Evolutionary conservation across 2,113 vertebrate genomes (phyloP), one percentile per base, ranked within the genome.

Genomic region (Pseudopipra pipra): DNA sequence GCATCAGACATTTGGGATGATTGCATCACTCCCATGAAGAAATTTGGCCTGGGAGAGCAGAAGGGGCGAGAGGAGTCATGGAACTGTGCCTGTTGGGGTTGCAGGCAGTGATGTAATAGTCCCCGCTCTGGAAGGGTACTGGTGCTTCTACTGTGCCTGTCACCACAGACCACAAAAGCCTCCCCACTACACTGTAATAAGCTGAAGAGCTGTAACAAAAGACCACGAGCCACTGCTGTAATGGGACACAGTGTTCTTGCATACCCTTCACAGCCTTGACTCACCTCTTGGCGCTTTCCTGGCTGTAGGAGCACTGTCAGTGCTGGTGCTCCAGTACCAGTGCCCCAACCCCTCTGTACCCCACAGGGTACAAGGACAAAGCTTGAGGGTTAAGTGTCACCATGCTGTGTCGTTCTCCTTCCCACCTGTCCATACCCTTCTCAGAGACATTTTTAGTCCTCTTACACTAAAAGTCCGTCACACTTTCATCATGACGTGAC

Each of bases 111-210:
- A 44, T 11, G 9, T 55, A 81, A 71, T 11, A 16, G 20, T 41
- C 14, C 37, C n/a, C 71, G 68, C 10, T 91, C 25, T 73, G 62
- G 41, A 90, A 79, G 51, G 46, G 46, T 80, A 63, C 49, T 5
- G 6, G 71, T 31, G 1, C 46, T 92, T 83, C 49, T 58, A 11
- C 75, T 52, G 61, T 75, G 74, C 39, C 6, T 91, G 71, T 80
- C 87, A 79, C 92, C 90, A 83, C 2, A 6, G 78, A 90, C 94
- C 95, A 92, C 96, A 97, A 65, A 63, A 83, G 68, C 75, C 82
- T 94, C 49, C 52, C 72, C 85, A 39, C 78, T 87, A 62, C 71
- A 85, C 49, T 93, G 90, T 33, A 83, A 73, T 66, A 59, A 88
- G 37, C 66, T 70, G 46, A 79, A 95, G 58, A 85, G 41, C 85